Conservation (phyloP, 2,113 vertebrate genomes). For the Vombatus ursinus region DNA sequence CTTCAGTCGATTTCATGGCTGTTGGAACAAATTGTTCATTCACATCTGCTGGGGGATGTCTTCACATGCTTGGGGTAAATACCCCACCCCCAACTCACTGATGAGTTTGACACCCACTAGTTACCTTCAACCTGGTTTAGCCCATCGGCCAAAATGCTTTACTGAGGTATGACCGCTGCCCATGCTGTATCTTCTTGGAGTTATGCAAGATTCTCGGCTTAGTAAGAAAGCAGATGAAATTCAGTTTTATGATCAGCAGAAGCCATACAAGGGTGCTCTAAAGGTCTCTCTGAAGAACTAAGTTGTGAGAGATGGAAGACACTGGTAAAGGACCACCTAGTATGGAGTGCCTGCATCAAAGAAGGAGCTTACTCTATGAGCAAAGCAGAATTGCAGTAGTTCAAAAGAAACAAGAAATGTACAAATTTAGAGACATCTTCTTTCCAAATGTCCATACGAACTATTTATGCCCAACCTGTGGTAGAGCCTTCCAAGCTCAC, state of each 20-base stretch:
- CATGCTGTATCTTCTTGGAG: too few relatives aligned
- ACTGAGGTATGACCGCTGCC: not conserved
- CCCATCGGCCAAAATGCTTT: too few relatives aligned
- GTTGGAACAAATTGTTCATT: too few relatives aligned
- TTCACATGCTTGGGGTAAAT: not conserved
- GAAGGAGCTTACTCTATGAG: not conserved
- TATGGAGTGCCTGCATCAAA: not conserved
- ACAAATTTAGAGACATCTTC: not conserved
- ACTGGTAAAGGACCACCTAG: not conserved
- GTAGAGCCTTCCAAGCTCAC: not conserved
- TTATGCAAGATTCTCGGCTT: too few relatives aligned
- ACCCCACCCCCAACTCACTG: not conserved
- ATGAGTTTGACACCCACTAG: not conserved
- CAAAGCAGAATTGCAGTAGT: not conserved
- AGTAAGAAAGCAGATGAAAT: not conserved
- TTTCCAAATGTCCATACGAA: not conserved
- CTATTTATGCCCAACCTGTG: not conserved
- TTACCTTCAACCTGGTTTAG: not conserved
- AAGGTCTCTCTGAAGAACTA: not conserved
- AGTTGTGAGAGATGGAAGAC: not conserved
- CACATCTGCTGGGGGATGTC: not conserved
- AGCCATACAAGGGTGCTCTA: not conserved
- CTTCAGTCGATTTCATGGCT: not conserved
- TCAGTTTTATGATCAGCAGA: not conserved
- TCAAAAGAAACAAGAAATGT: not conserved